These are phyloP conservation scores for Psittacula derbiana DNA, from an alignment of 2,797 vertebrate species.

Conservation along the genomic window DNA sequence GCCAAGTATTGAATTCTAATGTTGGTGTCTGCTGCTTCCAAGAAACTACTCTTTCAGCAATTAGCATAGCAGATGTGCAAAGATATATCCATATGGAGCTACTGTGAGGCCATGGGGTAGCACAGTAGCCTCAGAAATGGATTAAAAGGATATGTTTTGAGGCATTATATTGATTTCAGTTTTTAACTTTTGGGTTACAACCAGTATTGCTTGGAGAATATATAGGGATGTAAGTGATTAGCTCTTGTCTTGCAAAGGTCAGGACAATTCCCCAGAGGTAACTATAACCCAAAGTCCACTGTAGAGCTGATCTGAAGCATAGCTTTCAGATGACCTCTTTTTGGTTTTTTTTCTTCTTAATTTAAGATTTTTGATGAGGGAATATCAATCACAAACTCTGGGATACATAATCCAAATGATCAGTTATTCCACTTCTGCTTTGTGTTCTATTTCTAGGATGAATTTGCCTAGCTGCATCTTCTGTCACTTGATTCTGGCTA, in stretches of 20 bases:
- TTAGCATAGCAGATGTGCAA: not conserved
- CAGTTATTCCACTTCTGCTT: not conserved
- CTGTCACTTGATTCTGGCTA: not conserved
- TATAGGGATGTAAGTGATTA: not conserved
- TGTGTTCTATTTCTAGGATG: not conserved
- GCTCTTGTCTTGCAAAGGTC: not conserved
- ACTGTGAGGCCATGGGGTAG: not conserved
- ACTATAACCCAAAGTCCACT: not conserved
- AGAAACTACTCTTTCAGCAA: not conserved
- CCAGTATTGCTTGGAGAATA: not conserved
- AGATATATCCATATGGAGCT: not conserved
- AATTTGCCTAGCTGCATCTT: not conserved
- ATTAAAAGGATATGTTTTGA: not conserved
- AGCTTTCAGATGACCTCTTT: not conserved
- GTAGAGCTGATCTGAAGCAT: not conserved
- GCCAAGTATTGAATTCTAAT: not conserved
- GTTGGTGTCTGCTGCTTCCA: not conserved
- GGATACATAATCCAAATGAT: rapidly evolving
- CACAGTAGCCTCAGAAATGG: not conserved
- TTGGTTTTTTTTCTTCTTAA: not conserved
- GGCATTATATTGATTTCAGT: not conserved
- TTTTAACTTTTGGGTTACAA: not conserved
- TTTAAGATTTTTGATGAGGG: not conserved
- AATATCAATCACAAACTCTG: not conserved
- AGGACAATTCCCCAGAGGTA: not conserved